These are phyloP conservation scores for Centropus unirufus DNA, from an alignment of 2,113 vertebrate species.

Conservation along the genomic window DNA sequence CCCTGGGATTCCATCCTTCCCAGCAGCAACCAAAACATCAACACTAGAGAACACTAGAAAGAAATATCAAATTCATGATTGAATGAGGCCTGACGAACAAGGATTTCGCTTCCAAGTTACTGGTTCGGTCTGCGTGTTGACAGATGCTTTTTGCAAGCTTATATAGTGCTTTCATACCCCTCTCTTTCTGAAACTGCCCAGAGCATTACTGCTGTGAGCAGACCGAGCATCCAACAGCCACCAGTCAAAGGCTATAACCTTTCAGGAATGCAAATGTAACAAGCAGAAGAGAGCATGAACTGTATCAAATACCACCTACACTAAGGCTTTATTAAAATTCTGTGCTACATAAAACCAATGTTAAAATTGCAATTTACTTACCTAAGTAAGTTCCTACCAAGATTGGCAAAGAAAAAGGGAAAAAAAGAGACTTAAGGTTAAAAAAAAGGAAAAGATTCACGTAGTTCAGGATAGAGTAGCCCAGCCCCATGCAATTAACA, in stretches of 20 bases:
- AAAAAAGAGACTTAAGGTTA: conserved; percentile 58
- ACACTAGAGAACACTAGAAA: conserved; percentile 18
- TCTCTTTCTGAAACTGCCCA: not conserved
- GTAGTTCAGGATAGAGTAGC: conserved; percentile 40
- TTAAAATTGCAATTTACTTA: conserved; percentile 73
- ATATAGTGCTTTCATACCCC: not conserved
- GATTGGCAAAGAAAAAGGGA: conserved; percentile 48
- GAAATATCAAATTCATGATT: not conserved
- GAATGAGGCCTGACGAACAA: conserved; percentile 1
- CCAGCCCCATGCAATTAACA: conserved; percentile 42
- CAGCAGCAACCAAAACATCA: conserved; percentile 1
- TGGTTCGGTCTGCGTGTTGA: not conserved
- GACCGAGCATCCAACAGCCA: not conserved
- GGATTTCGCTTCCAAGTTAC: not conserved
- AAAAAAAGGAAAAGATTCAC: conserved; percentile 4
- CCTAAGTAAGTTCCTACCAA: conserved; percentile 80
- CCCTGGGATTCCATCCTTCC: not conserved
- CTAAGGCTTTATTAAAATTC: not conserved
- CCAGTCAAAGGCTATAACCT: not conserved
- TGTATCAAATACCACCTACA: not conserved
- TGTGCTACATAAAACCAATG: not conserved
- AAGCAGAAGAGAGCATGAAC: not conserved
- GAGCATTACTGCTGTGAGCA: not conserved
- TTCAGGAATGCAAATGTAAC: not conserved
- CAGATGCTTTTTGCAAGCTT: not conserved